A percentile compares a stretch with the other conserved stretches of the same genome.
These are phyloP conservation scores for Drosophila kuntzei DNA, from an alignment of 2,888 invertebrate species.

Conservation along the genomic window DNA sequence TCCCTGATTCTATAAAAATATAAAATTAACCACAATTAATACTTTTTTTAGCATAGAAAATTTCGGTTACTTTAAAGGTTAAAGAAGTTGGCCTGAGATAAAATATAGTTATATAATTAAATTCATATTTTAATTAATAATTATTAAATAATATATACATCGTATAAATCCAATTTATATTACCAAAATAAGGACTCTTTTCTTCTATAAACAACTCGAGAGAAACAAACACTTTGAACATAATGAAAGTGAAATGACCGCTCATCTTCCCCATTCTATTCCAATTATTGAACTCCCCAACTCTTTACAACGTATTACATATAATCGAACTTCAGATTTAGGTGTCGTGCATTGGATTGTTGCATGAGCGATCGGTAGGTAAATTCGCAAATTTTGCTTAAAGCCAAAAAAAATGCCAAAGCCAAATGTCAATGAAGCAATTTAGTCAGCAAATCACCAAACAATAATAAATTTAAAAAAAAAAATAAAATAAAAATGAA, in stretches of 20 bases:
- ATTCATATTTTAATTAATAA: no score
- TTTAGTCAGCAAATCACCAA: constrained; percentile 32
- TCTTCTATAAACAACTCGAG: not conserved
- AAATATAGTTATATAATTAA: no score
- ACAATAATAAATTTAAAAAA: constrained; percentile 1
- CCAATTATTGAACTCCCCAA: constrained; percentile 9
- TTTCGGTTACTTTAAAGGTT: not conserved
- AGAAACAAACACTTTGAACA: not conserved
- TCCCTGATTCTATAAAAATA: no score
- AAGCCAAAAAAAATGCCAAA: constrained; percentile 34
- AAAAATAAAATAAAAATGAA: constrained; percentile 11
- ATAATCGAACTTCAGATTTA: constrained; percentile 78
- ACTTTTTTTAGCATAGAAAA: no score
- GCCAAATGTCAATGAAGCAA: constrained; percentile 39
- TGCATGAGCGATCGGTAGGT: constrained; percentile 83
- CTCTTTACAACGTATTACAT: constrained; percentile 30
- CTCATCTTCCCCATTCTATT: constrained; percentile 33
- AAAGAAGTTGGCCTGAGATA: no score
- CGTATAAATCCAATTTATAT: not conserved
- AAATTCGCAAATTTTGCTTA: constrained; percentile 63
- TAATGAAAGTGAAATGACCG: constrained; percentile 20
- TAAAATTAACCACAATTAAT: no score
- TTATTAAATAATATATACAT: not conserved
- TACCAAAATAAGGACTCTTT: not conserved
- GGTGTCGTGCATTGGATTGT: constrained; percentile 80